Percentiles rank a stretch among this genome's conserved stretches.
Conservation (phyloP, 2,888 invertebrate genomes). For the Eupithecia vulgata region DNA sequence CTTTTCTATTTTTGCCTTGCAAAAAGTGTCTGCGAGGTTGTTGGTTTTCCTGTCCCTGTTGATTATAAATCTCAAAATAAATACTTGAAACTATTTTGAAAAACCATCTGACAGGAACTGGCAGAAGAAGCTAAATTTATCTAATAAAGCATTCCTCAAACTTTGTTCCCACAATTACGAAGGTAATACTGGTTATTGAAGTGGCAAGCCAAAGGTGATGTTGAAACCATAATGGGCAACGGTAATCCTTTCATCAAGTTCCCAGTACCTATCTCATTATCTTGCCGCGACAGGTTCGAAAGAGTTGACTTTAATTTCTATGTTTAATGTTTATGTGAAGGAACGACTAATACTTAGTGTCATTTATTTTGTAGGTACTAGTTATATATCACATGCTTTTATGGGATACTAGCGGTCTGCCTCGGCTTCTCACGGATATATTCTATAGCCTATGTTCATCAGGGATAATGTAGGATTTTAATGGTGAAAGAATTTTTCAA, state of each 20-base stretch:
- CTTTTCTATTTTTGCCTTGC: conserved; percentile 5
- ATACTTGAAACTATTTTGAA: not conserved
- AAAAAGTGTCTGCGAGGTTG: not conserved
- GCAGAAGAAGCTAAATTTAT: not conserved
- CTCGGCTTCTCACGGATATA: too few relatives aligned
- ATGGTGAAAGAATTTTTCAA: too few relatives aligned
- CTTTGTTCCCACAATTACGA: conserved; percentile 24
- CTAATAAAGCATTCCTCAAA: conserved; percentile 1
- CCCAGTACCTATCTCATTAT: conserved; percentile 3
- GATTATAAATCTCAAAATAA: not conserved
- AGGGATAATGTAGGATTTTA: too few relatives aligned
- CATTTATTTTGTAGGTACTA: not conserved
- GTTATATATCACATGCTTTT: not conserved
- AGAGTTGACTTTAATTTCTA: not conserved
- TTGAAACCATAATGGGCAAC: conserved; percentile 31
- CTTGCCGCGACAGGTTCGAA: conserved; percentile 7
- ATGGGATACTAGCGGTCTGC: too few relatives aligned
- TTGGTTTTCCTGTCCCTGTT: conserved; percentile 1
- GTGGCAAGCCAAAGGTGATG: conserved; percentile 26
- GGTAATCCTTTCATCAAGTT: conserved; percentile 22
- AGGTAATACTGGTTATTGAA: conserved; percentile 24
- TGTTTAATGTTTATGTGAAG: not conserved
- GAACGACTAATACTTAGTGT: not conserved
- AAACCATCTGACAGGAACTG: not conserved
- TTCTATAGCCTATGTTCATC: too few relatives aligned